Evolutionary conservation across 2,113 vertebrate species (phyloP).

Genomic region (Terrapene triunguis): DNA sequence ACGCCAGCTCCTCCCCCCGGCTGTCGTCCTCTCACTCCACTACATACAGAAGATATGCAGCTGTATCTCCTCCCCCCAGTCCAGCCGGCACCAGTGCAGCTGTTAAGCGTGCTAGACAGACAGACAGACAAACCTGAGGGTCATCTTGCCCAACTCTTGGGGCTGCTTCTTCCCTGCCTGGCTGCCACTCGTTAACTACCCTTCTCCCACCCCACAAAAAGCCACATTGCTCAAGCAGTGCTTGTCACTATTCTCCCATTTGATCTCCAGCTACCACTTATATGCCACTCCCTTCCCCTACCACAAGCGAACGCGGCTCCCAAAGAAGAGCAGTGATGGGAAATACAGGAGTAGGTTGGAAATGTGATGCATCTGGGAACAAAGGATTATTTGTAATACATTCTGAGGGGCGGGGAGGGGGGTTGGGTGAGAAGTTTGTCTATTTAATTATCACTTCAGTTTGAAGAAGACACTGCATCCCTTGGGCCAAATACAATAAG

Average conservation of each 20-base stretch:
- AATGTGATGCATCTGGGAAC: accelerated
- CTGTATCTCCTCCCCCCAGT: not conserved
- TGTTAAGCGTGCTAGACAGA: not conserved
- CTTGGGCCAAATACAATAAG: not conserved
- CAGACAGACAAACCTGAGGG: not conserved
- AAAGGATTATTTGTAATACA: not conserved
- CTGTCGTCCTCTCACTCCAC: accelerated
- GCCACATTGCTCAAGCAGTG: not conserved
- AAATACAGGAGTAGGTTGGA: not conserved
- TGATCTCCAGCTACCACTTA: not conserved
- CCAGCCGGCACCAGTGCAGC: not conserved
- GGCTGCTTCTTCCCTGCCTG: not conserved
- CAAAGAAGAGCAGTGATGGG: not conserved
- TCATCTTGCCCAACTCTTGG: not conserved
- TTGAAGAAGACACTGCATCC: not conserved
- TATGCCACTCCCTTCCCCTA: not conserved
- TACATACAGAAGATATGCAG: not conserved
- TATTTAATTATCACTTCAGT: not conserved
- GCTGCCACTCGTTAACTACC: no score
- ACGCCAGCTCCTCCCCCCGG: not conserved
- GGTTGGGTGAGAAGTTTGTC: not conserved
- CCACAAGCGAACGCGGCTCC: not conserved
- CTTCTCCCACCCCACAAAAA: accelerated
- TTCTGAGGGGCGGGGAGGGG: accelerated
- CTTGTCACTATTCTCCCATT: not conserved